A percentile compares a stretch with the other conserved stretches of the same genome.
Evolutionary conservation across 2,888 invertebrate genomes (phyloP).

Genomic region (Eupithecia inturbata): DNA sequence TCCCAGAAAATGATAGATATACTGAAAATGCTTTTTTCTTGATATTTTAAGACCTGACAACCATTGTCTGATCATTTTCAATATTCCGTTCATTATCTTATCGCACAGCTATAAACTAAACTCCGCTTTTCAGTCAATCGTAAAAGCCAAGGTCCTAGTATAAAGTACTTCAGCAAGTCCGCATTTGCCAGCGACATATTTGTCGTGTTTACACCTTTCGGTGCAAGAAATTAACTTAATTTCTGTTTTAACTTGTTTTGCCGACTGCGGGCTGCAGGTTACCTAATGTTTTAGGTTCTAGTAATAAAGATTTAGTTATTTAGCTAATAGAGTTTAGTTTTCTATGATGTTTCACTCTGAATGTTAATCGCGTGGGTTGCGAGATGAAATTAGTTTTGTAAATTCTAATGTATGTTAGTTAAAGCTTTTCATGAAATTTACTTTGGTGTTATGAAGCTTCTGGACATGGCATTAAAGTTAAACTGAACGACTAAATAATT

Average conservation of each 20-base stretch:
- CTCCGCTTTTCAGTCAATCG: background rate
- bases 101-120: background rate
- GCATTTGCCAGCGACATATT: slow-evolving; percentile 28
- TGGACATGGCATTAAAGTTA: background rate
- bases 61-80: no score
- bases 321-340: background rate
- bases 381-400: background rate
- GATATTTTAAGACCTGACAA: no score
- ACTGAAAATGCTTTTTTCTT: no score
- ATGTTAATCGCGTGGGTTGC: background rate
- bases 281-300: background rate
- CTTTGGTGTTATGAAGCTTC: background rate
- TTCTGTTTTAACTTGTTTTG: slow-evolving; percentile 21
- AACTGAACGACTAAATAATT: background rate
- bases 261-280: background rate
- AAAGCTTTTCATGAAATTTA: background rate
- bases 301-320: background rate
- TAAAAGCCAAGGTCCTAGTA: background rate
- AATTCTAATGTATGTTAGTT: no score
- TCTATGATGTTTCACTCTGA: background rate
- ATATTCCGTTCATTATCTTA: background rate
- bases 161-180: background rate
- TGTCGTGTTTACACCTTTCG: slow-evolving; percentile 17
- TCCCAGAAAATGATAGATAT: no score
- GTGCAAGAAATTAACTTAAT: slow-evolving; percentile 24